Percentiles rank a stretch among this genome's conserved stretches.
phyloP scores from a whole-genome alignment of 2,113 vertebrate genomes.

The Neolamprologus fasciatus region DNA sequence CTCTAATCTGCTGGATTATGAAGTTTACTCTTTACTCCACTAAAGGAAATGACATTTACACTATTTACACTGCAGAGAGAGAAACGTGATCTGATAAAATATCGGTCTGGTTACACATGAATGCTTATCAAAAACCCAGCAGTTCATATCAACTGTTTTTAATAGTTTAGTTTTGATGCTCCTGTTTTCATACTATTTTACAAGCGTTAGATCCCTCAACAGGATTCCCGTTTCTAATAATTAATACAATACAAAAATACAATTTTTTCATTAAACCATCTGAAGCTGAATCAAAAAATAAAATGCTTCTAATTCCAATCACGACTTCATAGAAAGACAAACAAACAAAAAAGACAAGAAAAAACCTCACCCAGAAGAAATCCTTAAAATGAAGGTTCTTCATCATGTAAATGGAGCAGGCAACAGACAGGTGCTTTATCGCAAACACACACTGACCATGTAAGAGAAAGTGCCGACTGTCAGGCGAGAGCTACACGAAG shows the following conservation, averaged over 20 bases:
- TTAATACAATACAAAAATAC: neutral
- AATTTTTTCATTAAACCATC: neutral
- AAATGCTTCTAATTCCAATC: neutral
- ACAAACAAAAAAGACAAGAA: neutral
- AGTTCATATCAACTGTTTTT: neutral
- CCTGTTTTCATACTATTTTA: neutral
- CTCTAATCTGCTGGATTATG: neutral
- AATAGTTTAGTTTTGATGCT: neutral
- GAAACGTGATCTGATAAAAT: neutral
- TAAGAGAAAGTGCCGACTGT: neutral
- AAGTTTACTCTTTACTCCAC: neutral
- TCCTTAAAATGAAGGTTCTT: slow-evolving; percentile 79
- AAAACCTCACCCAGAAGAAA: slow-evolving; percentile 83
- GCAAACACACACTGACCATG: neutral
- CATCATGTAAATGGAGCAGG: slow-evolving; percentile 57
- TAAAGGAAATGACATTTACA: neutral
- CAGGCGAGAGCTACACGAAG: neutral
- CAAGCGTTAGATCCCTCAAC: neutral
- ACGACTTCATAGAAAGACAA: neutral
- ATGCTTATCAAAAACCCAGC: neutral
- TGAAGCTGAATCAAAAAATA: neutral
- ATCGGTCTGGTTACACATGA: neutral
- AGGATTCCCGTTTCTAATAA: neutral
- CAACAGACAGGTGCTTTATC: neutral
- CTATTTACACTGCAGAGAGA: neutral